These are phyloP conservation scores for Cordilura impudica DNA, from an alignment of 2,888 invertebrate genomes.

Conservation along the genomic window DNA sequence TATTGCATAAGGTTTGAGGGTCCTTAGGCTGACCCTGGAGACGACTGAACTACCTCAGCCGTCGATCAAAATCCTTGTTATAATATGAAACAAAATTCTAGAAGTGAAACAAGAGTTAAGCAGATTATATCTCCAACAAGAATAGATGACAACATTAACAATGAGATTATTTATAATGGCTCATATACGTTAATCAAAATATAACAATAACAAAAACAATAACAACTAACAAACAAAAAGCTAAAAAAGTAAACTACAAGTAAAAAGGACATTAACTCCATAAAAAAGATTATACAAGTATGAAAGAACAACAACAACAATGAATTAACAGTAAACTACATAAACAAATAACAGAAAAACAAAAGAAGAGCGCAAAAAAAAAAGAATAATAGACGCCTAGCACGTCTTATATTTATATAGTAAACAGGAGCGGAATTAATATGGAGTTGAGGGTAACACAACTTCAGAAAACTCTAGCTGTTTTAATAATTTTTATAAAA, in stretches of 20 bases:
- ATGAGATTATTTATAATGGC: constrained; percentile 65
- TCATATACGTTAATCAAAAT: constrained; percentile 53
- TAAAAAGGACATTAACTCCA: constrained; percentile 43
- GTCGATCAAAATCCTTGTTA: too few species aligned
- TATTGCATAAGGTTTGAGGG: too few species aligned
- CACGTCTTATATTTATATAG: neutral
- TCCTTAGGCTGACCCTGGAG: too few species aligned
- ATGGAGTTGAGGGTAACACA: too few species aligned
- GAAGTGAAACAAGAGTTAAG: constrained; percentile 15
- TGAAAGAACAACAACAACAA: neutral
- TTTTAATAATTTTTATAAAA: too few species aligned
- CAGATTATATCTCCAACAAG: constrained; percentile 44
- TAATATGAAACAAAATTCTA: constrained; percentile 16
- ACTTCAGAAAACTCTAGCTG: too few species aligned
- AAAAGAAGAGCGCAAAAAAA: neutral
- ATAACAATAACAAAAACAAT: constrained; percentile 19
- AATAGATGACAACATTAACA: constrained; percentile 65
- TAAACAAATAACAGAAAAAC: neutral
- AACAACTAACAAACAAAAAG: constrained; percentile 12
- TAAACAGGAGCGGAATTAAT: neutral
- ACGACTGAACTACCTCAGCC: too few species aligned
- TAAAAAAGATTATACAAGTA: neutral
- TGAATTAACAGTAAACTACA: constrained; percentile 6
- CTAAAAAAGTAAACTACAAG: constrained; percentile 33
- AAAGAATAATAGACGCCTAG: constrained; percentile 22